Evolutionary conservation across 2,113 vertebrate genomes (phyloP).

Genomic region (Nicator chloris): DNA sequence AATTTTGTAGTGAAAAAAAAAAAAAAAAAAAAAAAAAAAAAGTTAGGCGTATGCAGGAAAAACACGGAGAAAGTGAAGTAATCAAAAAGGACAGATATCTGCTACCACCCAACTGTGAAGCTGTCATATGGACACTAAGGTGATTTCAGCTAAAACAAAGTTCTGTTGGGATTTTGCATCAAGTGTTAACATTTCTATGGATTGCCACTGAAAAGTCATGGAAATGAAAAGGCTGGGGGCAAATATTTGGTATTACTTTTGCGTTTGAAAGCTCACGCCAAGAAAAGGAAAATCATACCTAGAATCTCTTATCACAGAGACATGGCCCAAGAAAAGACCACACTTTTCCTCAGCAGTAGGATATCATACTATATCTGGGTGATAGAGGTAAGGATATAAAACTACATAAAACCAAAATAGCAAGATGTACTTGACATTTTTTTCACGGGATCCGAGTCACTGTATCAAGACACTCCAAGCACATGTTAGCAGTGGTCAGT

Average conservation of each 20-base stretch:
- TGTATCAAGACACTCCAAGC: background rate
- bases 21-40: background rate
- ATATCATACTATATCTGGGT: rapidly evolving
- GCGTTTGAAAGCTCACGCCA: background rate
- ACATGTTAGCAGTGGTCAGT: background rate
- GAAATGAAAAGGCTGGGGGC: background rate
- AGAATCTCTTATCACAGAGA: background rate
- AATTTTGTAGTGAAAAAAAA: background rate
- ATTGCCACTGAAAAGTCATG: background rate
- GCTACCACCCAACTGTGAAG: background rate
- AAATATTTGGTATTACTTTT: background rate
- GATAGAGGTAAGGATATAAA: background rate
- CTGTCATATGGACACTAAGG: background rate
- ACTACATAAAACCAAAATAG: background rate
- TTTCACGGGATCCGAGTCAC: background rate
- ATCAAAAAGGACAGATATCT: background rate
- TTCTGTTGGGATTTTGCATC: background rate
- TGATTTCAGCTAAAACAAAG: background rate
- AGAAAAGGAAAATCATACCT: background rate
- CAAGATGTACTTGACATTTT: background rate
- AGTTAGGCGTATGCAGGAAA: background rate
- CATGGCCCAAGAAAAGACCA: background rate
- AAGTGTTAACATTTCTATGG: background rate
- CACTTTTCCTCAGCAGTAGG: background rate
- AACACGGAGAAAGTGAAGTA: background rate